These are phyloP conservation scores for Drosophila hamatofila DNA, from an alignment of 2,888 invertebrate genomes.

Conservation along the genomic window DNA sequence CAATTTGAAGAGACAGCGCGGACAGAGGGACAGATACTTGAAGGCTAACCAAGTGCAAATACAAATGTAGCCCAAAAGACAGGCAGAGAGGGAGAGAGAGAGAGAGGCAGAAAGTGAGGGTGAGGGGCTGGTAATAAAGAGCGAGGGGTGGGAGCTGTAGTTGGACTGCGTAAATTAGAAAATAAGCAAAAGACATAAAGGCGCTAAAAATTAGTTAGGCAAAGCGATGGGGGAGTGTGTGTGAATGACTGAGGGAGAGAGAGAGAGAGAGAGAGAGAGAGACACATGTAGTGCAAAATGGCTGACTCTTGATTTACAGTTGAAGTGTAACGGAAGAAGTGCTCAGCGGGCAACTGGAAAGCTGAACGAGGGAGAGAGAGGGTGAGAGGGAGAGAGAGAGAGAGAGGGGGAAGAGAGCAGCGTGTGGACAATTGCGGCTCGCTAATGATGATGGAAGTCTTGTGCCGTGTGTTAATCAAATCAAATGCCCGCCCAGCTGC, in stretches of 20 bases:
- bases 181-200: conserved; percentile 12
- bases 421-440: conserved; percentile 22
- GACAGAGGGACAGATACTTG: conserved; percentile 8
- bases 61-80: conserved; percentile 1
- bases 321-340: conserved; percentile 73
- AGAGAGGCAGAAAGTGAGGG: not conserved
- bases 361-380: not conserved
- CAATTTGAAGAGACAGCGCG: conserved; percentile 16
- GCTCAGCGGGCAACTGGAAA: conserved; percentile 32
- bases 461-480: conserved; percentile 72
- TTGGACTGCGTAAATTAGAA: conserved; percentile 8
- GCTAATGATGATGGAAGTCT: conserved; percentile 77
- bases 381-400: not conserved
- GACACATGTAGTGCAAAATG: conserved; percentile 31
- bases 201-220: conserved; percentile 61
- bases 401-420: not conserved
- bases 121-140: not conserved
- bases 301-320: conserved; percentile 65
- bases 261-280: not conserved
- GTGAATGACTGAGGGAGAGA: not conserved
- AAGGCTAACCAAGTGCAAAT: conserved; percentile 23
- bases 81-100: not conserved
- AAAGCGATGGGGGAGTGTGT: not conserved
- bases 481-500: conserved; percentile 47
- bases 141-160: not conserved